Evolutionary conservation across 2,888 invertebrate species (phyloP).

Genomic region (Thymelicus acteon): DNA sequence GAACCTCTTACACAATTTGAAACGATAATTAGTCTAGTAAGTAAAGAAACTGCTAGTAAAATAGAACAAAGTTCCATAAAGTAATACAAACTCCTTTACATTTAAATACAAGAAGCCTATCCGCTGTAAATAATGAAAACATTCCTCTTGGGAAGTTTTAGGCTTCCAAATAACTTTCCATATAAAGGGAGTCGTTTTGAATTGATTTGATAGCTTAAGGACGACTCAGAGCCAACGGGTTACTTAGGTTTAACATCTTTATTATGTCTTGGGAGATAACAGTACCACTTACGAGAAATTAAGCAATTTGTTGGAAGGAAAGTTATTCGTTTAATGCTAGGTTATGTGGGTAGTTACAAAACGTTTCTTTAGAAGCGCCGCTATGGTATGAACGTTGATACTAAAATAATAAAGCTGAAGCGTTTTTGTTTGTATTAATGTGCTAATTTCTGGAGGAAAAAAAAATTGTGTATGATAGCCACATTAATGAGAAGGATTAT

Average conservation of each 20-base stretch:
- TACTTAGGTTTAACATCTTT: slow-evolving; percentile 3
- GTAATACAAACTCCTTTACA: slow-evolving; percentile 31
- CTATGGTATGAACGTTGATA: not conserved
- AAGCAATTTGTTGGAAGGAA: not conserved
- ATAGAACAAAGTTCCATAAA: slow-evolving; percentile 24
- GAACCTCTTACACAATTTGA: too few species aligned
- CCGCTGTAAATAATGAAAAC: slow-evolving; percentile 35
- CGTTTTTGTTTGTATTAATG: too few species aligned
- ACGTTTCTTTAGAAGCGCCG: not conserved
- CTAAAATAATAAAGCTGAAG: too few species aligned
- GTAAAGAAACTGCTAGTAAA: slow-evolving; percentile 22
- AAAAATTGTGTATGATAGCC: too few species aligned
- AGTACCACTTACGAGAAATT: slow-evolving; percentile 4
- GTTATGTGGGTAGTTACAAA: not conserved
- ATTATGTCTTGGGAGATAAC: not conserved
- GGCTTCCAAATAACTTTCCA: slow-evolving; percentile 46
- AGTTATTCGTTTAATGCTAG: not conserved
- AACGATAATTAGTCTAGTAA: too few species aligned
- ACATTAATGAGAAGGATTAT: too few species aligned
- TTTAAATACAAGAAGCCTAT: slow-evolving; percentile 32
- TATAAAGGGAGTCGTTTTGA: slow-evolving; percentile 44
- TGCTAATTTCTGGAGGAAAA: too few species aligned
- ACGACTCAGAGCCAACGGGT: slow-evolving; percentile 19
- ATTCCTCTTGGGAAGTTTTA: slow-evolving; percentile 36
- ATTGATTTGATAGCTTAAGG: slow-evolving; percentile 43